Base-by-base conservation (phyloP, 2,888 invertebrate species). In the Eilema griseolum region DNA sequence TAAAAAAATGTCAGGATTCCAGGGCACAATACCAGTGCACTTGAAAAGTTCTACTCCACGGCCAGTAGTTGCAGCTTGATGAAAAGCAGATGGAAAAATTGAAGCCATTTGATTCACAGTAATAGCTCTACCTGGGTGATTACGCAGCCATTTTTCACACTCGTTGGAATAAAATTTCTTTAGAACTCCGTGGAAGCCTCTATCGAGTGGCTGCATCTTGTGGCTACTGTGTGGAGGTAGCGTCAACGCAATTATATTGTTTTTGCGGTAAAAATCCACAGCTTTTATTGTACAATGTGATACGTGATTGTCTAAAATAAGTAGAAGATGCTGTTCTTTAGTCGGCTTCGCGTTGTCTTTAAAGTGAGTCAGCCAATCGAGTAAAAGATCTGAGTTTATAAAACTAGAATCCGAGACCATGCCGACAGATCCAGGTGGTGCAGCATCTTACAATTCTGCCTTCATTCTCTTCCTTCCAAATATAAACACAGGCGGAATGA, bases 381-480 rank as follows among this genome's bases (percentile, higher is more conserved):
- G 0, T 76, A 75, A 82, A 0, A 79, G 63, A 31, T 65, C 65
- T 1, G 60, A 57, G 37, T 79, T 80, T 0, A 82, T 79, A 20
- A 71, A 81, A 26, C 79, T 69, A 0, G 71, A 69, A 37, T 80
- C 77, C 10, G 78, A 76, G 4, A 74, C 73, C 74, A 78, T 72
- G 23, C 73, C 78, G 20, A 86, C 78, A 26, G 84, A 69, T 60
- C 83, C 85, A 37, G 83, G 77, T 62, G 86, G 88, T 24, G 85
- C 85, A 31, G 81, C 84, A 67, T 86, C 78, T 67, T 86, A 74
- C n/a, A 89, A 69, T 31, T 85, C 78, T 0, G 73, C 72, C 52
- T 86, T 86, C 79, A 85, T 83, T 57, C 86, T 83, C 71, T 87
- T 85, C 8, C 87, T 66, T 0, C 81, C 80, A 76, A 88, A 90